These are phyloP conservation scores for Grapholita molesta DNA, from an alignment of 1,140 invertebrate genomes.

Conservation along the genomic window DNA sequence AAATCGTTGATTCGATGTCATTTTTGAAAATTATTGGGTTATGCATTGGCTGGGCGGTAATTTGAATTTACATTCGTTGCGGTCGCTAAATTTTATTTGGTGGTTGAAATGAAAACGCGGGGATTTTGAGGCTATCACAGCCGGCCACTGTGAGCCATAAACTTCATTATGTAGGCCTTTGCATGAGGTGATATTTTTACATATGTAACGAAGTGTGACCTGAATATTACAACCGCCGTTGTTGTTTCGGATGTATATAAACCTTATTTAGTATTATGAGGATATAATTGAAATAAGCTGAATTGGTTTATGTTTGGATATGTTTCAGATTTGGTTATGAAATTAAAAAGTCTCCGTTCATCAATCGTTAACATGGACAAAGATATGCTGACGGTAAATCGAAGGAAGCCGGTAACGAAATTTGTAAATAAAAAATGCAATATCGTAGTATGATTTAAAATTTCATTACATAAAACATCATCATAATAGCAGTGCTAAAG, in stretches of 20 bases:
- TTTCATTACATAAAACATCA: no score
- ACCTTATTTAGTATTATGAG: no score
- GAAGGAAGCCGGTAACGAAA: no score
- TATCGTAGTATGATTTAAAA: no score
- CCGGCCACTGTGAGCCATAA: background rate
- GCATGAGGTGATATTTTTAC: background rate
- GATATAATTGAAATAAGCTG: no score
- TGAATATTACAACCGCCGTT: background rate
- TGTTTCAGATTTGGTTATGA: no score
- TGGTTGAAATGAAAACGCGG: background rate
- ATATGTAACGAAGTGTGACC: background rate
- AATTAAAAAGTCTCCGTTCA: no score
- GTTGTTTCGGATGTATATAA: background rate
- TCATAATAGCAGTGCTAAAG: no score
- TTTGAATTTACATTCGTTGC: constrained; percentile 18
- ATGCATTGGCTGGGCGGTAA: constrained; percentile 25
- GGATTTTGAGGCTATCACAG: background rate
- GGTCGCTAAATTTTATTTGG: background rate
- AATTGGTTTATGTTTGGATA: no score
- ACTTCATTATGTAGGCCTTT: background rate
- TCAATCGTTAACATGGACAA: no score
- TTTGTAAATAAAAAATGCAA: no score
- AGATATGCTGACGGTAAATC: no score
- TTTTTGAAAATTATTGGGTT: constrained; percentile 43
- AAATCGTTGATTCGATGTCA: constrained; percentile 52